A percentile compares a stretch with the other conserved stretches of the same genome.
These are phyloP conservation scores for Bruchidius siliquastri DNA, from an alignment of 2,888 invertebrate species.

Conservation along the genomic window DNA sequence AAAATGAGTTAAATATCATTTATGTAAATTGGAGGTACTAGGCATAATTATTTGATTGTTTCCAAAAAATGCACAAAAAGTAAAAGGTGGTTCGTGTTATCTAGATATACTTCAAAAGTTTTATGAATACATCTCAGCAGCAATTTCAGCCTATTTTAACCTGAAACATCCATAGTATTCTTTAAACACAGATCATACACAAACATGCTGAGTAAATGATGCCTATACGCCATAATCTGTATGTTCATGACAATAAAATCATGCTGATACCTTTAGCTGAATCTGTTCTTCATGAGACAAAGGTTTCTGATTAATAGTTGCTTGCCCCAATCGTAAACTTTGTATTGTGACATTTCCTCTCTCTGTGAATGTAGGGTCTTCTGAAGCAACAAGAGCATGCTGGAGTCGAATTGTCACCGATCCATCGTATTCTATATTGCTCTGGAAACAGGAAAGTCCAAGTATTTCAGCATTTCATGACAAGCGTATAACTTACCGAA, in stretches of 20 bases:
- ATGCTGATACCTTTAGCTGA: slow-evolving; percentile 28
- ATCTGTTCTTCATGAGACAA: slow-evolving; percentile 54
- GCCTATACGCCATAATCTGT: too few relatives aligned
- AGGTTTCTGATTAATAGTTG: slow-evolving; percentile 58
- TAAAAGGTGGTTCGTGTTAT: too few relatives aligned
- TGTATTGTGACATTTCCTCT: slow-evolving; percentile 68
- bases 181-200: too few relatives aligned
- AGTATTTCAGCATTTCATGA: background rate
- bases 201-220: too few relatives aligned
- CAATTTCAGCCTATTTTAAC: too few relatives aligned
- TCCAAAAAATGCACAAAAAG: too few relatives aligned
- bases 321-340: slow-evolving; percentile 63
- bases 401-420: slow-evolving; percentile 67
- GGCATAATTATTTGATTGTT: too few relatives aligned
- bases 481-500: background rate
- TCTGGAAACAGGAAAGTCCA: slow-evolving; percentile 42
- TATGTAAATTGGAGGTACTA: too few relatives aligned
- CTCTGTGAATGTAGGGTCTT: slow-evolving; percentile 55
- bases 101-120: too few relatives aligned
- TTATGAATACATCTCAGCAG: too few relatives aligned
- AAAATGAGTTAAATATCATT: slow-evolving; percentile 38
- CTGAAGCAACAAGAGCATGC: slow-evolving; percentile 56
- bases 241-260: background rate
- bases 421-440: slow-evolving; percentile 68
- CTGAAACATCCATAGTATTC: background rate